These are phyloP conservation scores for Drosophila cognata DNA, from an alignment of 2,888 invertebrate genomes.

Conservation along the genomic window DNA sequence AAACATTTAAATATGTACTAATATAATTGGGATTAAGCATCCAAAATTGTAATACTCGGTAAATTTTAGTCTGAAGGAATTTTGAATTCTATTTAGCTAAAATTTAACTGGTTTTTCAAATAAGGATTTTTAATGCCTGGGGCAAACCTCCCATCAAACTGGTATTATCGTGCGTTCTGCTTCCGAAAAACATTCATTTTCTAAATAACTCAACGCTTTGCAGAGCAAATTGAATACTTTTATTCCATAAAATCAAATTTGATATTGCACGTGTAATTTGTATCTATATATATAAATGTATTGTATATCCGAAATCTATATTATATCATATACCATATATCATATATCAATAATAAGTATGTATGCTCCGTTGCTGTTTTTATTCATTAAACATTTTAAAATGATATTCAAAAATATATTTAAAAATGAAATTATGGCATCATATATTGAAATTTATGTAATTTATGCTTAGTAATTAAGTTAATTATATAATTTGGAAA, in stretches of 20 bases:
- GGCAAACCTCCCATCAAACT: not conserved
- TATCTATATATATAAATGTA: conserved; percentile 13
- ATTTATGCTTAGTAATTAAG: conserved; percentile 44
- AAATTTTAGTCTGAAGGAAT: not conserved
- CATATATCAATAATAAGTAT: conserved; percentile 23
- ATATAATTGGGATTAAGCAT: not conserved
- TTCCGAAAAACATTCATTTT: conserved; percentile 6
- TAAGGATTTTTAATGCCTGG: not conserved
- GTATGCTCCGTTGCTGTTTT: conserved; percentile 42
- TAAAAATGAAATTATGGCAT: conserved; percentile 4
- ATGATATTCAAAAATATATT: conserved; percentile 30
- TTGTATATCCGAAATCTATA: conserved; percentile 15
- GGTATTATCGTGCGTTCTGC: conserved; percentile 19
- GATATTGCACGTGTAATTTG: conserved; percentile 41
- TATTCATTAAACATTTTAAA: conserved; percentile 55
- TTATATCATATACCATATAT: conserved; percentile 26
- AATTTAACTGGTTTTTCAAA: not conserved
- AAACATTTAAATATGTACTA: not conserved
- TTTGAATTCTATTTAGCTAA: not conserved
- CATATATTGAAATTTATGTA: conserved; percentile 25
- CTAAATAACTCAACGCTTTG: conserved; percentile 19
- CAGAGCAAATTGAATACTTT: conserved; percentile 17
- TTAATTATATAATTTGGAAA: conserved; percentile 24
- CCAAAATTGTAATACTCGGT: not conserved
- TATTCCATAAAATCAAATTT: conserved; percentile 36